Base-by-base conservation (phyloP, 2,888 invertebrate species). In the Polietes domitor region DNA sequence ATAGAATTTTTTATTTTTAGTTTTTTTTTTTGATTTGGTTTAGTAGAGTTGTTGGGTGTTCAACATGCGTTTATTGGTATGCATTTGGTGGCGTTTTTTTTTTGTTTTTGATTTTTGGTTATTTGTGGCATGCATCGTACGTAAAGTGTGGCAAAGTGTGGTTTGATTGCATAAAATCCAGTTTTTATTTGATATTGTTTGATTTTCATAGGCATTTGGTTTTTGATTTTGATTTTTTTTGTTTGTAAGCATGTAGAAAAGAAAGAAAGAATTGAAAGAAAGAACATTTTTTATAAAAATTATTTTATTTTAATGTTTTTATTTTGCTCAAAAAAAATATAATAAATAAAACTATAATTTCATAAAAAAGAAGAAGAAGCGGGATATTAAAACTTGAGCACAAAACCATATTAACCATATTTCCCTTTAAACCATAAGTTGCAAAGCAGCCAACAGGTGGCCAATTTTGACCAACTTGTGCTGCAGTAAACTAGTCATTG, bases 71-170 rank as follows among this genome's bases (percentile, higher is more conserved):
- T n/a, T 7, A 2, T 47, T 19, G 17, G 37, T 74, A 28, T 55
- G 26, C 5, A 61, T 37, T 65, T 80, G 55, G 17, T 73, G 63
- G 17, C 47, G 63, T 21, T 77, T 70, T 77, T 55, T 61, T 73
- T 71, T 85, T 87, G 83, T n/a, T n/a, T 89, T 86, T 88, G 86
- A 79, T 82, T 83, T 85, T 71, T 84, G 63, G 53, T n/a, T 47
- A 72, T 85, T 77, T 70, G 26, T 26, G 73, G 61, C 83, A 84
- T 80, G 84, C 84, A 79, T 12, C 47, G 28, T 65, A 28, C 76
- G 76, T 80, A 70, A 85, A 50, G 68, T 55, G 43, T 80, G 26
- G 68, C 55, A 53, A 37, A 77, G 73, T 77, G 77, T 80, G 5
- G 26, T 68, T 80, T 82, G 19, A 37, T 72, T 63, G 41, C 28